phyloP scores from a whole-genome alignment of 2,797 vertebrate species.

The Malurus leucopterus region DNA sequence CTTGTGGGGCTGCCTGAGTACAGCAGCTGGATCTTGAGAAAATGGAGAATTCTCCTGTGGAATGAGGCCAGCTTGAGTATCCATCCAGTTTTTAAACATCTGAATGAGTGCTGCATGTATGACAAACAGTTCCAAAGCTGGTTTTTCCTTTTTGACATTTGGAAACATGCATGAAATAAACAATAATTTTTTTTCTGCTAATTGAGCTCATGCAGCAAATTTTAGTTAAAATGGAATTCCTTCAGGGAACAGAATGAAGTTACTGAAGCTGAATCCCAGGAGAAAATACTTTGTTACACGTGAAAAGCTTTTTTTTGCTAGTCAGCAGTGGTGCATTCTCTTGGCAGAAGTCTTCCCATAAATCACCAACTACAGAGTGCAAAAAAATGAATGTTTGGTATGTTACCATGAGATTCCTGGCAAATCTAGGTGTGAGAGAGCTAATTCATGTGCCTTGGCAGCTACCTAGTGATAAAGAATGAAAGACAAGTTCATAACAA shows the following conservation, averaged over 20 bases:
- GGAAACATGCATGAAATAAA: neutral
- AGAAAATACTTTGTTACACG: neutral
- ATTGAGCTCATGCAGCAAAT: neutral
- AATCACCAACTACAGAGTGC: neutral
- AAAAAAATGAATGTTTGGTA: neutral
- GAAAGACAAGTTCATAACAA: neutral
- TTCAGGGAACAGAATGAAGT: neutral
- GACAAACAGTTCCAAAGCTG: neutral
- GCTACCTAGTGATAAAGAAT: neutral
- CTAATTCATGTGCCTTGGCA: neutral
- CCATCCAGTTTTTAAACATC: neutral
- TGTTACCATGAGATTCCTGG: conserved; percentile 11
- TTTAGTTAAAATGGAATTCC: neutral
- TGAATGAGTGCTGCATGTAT: neutral
- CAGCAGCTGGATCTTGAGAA: neutral
- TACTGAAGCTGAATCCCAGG: neutral
- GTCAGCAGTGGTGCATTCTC: neutral
- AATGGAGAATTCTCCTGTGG: neutral
- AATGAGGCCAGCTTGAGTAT: neutral
- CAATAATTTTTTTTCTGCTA: neutral
- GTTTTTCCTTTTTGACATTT: neutral
- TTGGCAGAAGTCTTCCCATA: neutral
- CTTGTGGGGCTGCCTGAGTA: neutral
- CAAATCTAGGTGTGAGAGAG: neutral
- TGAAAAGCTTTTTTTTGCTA: conserved; percentile 1